Evolutionary conservation across 1,140 invertebrate species (phyloP).

Genomic region (Hermetia illucens): DNA sequence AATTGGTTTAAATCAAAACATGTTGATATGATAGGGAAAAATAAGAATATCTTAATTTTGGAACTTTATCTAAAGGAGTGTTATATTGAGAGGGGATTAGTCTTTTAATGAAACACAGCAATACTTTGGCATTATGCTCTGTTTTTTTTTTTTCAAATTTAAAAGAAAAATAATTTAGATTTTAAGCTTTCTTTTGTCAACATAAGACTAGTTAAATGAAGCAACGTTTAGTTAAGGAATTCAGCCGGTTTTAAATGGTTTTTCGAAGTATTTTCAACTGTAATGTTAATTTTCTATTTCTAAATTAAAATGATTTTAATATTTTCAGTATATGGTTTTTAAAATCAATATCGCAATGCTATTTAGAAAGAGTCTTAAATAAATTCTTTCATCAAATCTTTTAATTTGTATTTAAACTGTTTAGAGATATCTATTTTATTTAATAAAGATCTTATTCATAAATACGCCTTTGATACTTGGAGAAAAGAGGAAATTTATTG

Average conservation of each 20-base stretch:
- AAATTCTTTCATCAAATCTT: background rate
- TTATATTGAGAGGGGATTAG: too few relatives aligned
- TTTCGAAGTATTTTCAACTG: background rate
- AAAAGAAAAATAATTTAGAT: background rate
- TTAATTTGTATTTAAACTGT: background rate
- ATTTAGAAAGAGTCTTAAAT: background rate
- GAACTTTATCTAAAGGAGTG: too few relatives aligned
- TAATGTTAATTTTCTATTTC: background rate
- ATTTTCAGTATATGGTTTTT: background rate
- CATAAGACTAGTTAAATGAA: background rate
- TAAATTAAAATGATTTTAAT: background rate
- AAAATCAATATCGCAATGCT: background rate
- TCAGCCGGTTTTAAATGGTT: too few relatives aligned
- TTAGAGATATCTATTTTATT: background rate
- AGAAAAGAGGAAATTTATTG: slow-evolving; percentile 8
- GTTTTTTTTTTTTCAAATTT: background rate
- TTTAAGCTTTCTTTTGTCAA: background rate
- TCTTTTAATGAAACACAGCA: too few relatives aligned
- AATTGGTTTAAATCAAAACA: too few relatives aligned
- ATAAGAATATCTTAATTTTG: too few relatives aligned
- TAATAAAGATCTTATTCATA: background rate
- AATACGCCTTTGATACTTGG: slow-evolving; percentile 10
- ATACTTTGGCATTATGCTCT: background rate
- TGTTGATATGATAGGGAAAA: too few relatives aligned
- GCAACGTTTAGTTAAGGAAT: background rate